These are phyloP conservation scores for Drosophila incognita DNA, from an alignment of 2,888 invertebrate species.

Conservation along the genomic window DNA sequence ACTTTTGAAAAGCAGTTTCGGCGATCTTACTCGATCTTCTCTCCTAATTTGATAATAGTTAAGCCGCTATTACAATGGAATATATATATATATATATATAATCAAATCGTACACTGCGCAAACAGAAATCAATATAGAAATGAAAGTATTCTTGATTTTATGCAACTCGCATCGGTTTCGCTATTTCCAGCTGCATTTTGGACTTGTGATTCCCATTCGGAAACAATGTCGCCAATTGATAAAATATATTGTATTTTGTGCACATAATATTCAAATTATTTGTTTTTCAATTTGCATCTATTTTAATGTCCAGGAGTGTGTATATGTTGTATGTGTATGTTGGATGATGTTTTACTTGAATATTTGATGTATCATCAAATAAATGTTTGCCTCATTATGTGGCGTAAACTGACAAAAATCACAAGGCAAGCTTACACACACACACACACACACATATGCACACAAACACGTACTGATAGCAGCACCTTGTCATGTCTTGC, in stretches of 20 bases:
- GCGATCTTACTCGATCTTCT: neutral
- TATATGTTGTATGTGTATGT: too few species aligned
- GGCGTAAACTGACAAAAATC: slow-evolving; percentile 55
- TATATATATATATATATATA: neutral
- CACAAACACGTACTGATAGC: slow-evolving; percentile 46
- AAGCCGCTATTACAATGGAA: neutral
- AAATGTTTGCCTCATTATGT: neutral
- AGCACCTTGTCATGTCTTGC: slow-evolving; percentile 24
- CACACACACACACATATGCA: slow-evolving; percentile 40
- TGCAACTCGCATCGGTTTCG: neutral
- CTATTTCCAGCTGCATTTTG: neutral
- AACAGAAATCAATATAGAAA: neutral
- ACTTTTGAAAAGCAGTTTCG: neutral
- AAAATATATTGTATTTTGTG: neutral
- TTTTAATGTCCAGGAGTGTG: neutral
- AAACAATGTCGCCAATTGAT: neutral
- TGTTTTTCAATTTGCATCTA: neutral
- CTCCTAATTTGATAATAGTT: neutral
- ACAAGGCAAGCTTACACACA: slow-evolving; percentile 73
- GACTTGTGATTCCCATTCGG: neutral
- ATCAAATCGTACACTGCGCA: neutral
- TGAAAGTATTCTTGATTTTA: neutral
- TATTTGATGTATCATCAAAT: neutral
- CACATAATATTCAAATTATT: neutral
- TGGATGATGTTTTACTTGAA: neutral